Conservation (phyloP, 2,113 vertebrate genomes). For the Gulo gulo region DNA sequence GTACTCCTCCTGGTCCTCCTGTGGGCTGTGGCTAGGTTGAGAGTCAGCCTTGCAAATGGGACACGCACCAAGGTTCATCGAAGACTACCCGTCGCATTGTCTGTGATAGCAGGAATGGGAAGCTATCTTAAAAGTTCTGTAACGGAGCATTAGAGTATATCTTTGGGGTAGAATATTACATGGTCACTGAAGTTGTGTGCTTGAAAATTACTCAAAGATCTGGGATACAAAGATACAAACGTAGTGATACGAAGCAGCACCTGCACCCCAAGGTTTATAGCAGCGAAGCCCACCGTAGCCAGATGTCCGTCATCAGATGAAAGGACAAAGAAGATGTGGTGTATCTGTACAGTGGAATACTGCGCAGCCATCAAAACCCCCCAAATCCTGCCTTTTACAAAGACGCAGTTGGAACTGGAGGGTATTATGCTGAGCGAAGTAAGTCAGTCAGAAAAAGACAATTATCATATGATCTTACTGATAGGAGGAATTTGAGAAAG, state of each 20-base stretch:
- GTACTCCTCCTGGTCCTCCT: neutral
- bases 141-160: no score
- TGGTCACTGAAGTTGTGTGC: neutral
- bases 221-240: neutral
- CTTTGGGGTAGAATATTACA: neutral
- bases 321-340: neutral
- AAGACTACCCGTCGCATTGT: neutral
- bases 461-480: accelerated
- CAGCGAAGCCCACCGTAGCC: no score
- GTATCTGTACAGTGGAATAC: accelerated
- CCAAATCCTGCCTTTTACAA: neutral
- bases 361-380: no score
- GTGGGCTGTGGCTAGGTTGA: neutral
- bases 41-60: neutral
- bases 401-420: neutral
- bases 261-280: neutral
- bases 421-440: neutral
- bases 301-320: neutral
- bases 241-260: neutral
- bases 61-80: neutral
- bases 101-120: neutral
- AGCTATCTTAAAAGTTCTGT: neutral
- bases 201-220: neutral
- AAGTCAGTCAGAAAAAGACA: neutral
- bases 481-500: neutral